Conservation (phyloP, 2,113 vertebrate species). For the Motacilla alba region DNA sequence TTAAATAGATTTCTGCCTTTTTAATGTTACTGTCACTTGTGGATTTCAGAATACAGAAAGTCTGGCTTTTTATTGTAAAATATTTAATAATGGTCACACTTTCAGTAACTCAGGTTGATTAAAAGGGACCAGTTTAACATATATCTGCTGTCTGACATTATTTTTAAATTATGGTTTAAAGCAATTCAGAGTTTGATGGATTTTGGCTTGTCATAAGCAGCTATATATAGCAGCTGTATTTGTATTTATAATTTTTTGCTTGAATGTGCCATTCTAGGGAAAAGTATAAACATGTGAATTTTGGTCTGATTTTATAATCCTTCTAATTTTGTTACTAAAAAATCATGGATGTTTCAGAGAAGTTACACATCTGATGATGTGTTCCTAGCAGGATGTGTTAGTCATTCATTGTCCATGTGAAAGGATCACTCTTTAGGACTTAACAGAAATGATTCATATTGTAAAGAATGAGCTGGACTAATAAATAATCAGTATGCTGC, state of each 20-base stretch:
- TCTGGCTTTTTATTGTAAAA: not conserved
- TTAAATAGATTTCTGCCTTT: not conserved
- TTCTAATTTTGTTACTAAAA: not conserved
- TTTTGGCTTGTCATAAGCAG: not conserved
- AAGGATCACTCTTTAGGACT: not conserved
- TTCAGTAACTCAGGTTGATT: not conserved
- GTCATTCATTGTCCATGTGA: not conserved
- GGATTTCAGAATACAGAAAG: not conserved
- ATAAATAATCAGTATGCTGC: not conserved
- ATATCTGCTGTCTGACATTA: not conserved
- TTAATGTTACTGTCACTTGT: not conserved
- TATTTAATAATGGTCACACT: not conserved
- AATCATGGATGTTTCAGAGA: not conserved
- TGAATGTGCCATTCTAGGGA: not conserved
- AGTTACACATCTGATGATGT: not conserved
- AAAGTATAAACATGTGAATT: not conserved
- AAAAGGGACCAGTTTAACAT: not conserved
- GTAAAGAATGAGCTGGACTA: not conserved
- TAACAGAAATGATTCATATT: not conserved
- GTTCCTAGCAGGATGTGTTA: not conserved
- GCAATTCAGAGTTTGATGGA: not conserved
- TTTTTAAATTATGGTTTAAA: not conserved
- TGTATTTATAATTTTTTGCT: not conserved
- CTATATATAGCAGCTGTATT: not conserved
- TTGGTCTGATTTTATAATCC: not conserved